Base-by-base conservation (phyloP, 1,140 invertebrate species). In the Drosophila pruinosa region DNA sequence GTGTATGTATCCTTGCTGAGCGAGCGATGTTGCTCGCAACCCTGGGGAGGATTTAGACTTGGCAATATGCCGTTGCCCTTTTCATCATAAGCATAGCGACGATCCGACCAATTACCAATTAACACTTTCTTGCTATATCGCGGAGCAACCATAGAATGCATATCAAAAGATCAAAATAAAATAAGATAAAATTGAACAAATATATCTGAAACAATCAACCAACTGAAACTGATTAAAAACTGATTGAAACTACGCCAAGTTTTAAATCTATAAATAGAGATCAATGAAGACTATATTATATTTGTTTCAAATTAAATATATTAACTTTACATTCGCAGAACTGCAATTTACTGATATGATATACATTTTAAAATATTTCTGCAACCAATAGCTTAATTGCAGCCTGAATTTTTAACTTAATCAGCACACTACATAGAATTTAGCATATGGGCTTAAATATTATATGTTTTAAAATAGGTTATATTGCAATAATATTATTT, bases 61-160 rank as follows among this genome's bases (percentile, higher is more conserved):
- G 81, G 81, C 41, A 86, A 15, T 8, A 81, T 88, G 24, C 78
- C 77, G 24, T 78, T 86, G 24, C 62, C 63, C 19, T 82, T 58
- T 7, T 65, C 58, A 24, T 56, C 59, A 0, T 39, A 24, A 4
- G 14, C 31, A 21, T 72, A 88, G 2, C 77, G 81, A 3, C 81
- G 78, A 45, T 82, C 78, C 2, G 64, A 4, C 81, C 81, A 86
- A 36, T 86, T 86, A 4, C 82, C 81, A 26, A 86, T 45, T 0
- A 86, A 57, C 31, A 86, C 81, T 17, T 56, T 38, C 7, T 43
- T 54, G 19, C 78, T 28, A 53, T 72, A 88, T 2, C 28, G 52
- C 24, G 53, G 65, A 0, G 34, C 22, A 8, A 47, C 72, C 41
- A 65, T 34, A 5, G 14, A 39, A 26, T 77, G 61, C 15, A 77